A percentile compares a stretch with the other conserved stretches of the same genome.
Conservation (phyloP, 30 jellyfish, hydroid and myxozoan species). For the Hydra vulgaris region DNA sequence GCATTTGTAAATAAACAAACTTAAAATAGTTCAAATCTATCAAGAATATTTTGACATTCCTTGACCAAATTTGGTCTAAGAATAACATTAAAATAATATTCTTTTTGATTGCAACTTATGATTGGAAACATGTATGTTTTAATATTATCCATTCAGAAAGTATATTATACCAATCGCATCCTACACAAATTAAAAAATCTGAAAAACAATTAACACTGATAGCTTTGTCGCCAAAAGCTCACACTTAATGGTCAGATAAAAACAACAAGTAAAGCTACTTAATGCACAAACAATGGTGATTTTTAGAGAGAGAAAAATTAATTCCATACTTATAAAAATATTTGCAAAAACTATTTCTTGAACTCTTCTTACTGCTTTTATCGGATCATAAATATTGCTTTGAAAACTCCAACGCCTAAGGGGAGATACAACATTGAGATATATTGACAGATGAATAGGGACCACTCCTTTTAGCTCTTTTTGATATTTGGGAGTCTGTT, state of each 20-base stretch:
- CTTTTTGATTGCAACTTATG: background rate
- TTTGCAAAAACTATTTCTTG: background rate
- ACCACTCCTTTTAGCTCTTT: slow-evolving; percentile 19
- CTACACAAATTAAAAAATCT: background rate
- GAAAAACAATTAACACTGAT: background rate
- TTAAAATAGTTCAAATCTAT: slow-evolving; percentile 23
- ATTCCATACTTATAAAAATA: no score
- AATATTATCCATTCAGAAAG: background rate
- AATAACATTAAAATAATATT: background rate
- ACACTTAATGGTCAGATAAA: background rate
- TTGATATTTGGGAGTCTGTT: slow-evolving; percentile 22
- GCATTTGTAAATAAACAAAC: slow-evolving; percentile 31
- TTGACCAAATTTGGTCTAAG: background rate
- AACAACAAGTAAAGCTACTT: background rate
- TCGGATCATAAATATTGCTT: slow-evolving; percentile 26
- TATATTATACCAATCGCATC: background rate
- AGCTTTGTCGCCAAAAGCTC: background rate
- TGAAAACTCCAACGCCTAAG: slow-evolving; percentile 22
- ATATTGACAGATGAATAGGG: slow-evolving; percentile 37
- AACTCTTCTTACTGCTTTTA: slow-evolving; percentile 20
- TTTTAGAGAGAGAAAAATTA: no score
- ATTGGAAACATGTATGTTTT: slow-evolving; percentile 25
- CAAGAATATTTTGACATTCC: slow-evolving; percentile 23
- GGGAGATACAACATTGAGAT: slow-evolving; percentile 22
- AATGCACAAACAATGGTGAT: no score